Percentiles rank a stretch among this genome's conserved stretches.
Evolutionary conservation across 2,113 vertebrate genomes (phyloP).

Genomic region (Engraulis encrasicolus): DNA sequence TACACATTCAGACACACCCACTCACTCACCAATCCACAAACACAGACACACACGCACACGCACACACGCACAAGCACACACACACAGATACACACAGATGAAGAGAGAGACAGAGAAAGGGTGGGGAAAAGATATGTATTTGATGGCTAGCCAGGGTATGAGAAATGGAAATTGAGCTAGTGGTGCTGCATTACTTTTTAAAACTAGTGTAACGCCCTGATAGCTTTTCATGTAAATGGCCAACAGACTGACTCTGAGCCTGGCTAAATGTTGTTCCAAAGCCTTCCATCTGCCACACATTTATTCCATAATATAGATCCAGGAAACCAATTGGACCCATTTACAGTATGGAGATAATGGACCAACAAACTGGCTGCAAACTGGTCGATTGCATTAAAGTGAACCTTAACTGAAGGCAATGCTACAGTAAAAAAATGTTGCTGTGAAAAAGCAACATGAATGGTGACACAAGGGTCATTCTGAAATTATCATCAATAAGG

Average conservation of each 20-base stretch:
- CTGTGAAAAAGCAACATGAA: neutral
- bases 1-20: neutral
- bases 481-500: neutral
- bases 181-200: conserved; percentile 14
- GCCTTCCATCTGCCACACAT: neutral
- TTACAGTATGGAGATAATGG: neutral
- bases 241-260: neutral
- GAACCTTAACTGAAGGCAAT: neutral
- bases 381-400: neutral
- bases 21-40: too few species aligned
- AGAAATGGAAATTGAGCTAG: conserved; percentile 2
- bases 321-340: neutral
- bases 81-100: neutral
- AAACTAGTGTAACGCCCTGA: neutral
- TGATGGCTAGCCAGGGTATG: neutral
- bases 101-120: neutral
- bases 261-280: neutral
- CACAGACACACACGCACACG: neutral
- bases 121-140: neutral
- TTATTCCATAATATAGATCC: neutral
- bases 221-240: conserved; percentile 13
- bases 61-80: neutral
- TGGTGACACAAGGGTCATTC: neutral
- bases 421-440: too few species aligned
- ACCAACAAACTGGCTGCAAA: neutral